Conservation (phyloP, 2,888 invertebrate genomes). For the Nomada fucata region DNA sequence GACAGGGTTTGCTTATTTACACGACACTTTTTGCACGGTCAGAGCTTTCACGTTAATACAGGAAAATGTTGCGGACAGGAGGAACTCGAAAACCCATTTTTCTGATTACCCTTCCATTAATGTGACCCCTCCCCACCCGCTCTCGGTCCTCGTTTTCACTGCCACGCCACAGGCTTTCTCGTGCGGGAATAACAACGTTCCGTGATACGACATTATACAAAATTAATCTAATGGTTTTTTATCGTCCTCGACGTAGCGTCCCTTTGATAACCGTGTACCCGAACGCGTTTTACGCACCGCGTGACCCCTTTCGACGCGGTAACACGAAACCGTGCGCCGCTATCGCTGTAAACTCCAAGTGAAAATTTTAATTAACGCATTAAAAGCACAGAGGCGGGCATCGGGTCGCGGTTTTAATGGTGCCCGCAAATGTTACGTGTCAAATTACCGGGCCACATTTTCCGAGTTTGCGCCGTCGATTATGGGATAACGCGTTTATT, state of each 20-base stretch:
- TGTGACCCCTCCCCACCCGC: background rate
- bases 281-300: slow-evolving; percentile 23
- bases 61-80: slow-evolving; percentile 19
- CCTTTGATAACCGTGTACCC: slow-evolving; percentile 22
- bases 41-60: slow-evolving; percentile 24
- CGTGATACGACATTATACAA: slow-evolving; percentile 17
- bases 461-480: slow-evolving; percentile 50
- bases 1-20: slow-evolving; percentile 25
- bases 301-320: background rate
- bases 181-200: slow-evolving; percentile 15
- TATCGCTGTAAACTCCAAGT: slow-evolving; percentile 18
- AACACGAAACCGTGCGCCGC: background rate
- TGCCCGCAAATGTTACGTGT: slow-evolving; percentile 54
- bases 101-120: slow-evolving; percentile 51
- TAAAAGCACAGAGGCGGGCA: slow-evolving; percentile 8
- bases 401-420: slow-evolving; percentile 46
- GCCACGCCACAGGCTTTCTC: background rate
- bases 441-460: slow-evolving; percentile 52
- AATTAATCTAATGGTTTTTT: slow-evolving; percentile 37
- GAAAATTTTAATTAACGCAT: slow-evolving; percentile 58
- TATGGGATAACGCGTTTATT: slow-evolving; percentile 46
- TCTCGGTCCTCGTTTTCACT: background rate
- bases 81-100: slow-evolving; percentile 32
- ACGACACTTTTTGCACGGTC: slow-evolving; percentile 1
- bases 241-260: slow-evolving; percentile 11